These are phyloP conservation scores for Antheraea pernyi DNA, from an alignment of 1,140 invertebrate species.

Conservation along the genomic window DNA sequence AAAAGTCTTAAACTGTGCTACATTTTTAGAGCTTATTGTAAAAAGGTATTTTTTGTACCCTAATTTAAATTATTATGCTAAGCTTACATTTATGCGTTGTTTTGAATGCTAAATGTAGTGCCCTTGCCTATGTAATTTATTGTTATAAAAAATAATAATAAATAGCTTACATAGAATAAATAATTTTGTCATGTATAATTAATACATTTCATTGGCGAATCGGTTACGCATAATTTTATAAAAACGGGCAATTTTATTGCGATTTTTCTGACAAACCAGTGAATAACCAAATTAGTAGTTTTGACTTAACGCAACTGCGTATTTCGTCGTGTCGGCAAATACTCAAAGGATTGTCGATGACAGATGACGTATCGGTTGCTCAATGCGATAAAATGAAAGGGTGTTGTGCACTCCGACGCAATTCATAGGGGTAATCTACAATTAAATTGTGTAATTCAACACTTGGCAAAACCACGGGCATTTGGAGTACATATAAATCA, in stretches of 20 bases:
- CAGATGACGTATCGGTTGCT: constrained; percentile 73
- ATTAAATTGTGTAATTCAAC: constrained; percentile 62
- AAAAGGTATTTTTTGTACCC: too few relatives aligned
- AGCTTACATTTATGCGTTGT: too few relatives aligned
- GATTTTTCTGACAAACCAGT: not conserved
- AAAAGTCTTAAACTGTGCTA: too few relatives aligned
- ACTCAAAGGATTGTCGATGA: constrained; percentile 53
- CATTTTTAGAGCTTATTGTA: too few relatives aligned
- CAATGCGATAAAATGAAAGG: constrained; percentile 65
- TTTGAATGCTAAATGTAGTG: too few relatives aligned
- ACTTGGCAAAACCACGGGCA: constrained; percentile 57
- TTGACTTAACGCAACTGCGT: constrained; percentile 12
- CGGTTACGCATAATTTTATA: not conserved
- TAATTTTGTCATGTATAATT: not conserved
- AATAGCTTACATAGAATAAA: too few relatives aligned
- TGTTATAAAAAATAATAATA: too few relatives aligned
- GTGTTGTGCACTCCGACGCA: constrained; percentile 69
- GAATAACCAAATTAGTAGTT: constrained; percentile 8
- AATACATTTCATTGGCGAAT: not conserved
- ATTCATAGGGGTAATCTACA: constrained; percentile 70
- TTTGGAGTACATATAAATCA: constrained; percentile 23
- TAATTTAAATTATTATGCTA: too few relatives aligned
- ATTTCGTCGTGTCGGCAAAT: constrained; percentile 46
- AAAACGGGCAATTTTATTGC: not conserved
- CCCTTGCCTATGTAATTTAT: too few relatives aligned